Percentiles rank a stretch among this genome's conserved stretches.
These are phyloP conservation scores for Aphelinus atriplicis DNA, from an alignment of 1,140 invertebrate species.

Conservation along the genomic window DNA sequence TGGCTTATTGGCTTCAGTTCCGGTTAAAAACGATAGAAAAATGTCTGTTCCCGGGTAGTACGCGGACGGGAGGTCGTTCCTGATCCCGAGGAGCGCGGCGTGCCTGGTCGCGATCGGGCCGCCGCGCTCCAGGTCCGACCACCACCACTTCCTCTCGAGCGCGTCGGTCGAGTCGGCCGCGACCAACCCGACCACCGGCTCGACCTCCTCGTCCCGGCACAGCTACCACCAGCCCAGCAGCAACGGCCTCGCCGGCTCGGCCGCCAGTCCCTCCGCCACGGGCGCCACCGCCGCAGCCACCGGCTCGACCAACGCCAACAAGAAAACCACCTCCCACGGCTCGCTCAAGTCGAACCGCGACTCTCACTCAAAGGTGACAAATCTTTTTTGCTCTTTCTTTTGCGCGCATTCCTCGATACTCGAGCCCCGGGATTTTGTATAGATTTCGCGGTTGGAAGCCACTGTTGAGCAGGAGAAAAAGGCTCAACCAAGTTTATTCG, in stretches of 20 bases:
- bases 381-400: too few species aligned
- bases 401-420: too few species aligned
- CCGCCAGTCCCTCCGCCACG: too few species aligned
- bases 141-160: constrained; percentile 74
- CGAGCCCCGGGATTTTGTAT: too few species aligned
- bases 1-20: neutral
- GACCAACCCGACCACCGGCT: constrained; percentile 59
- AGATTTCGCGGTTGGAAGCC: too few species aligned
- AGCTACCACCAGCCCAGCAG: constrained; percentile 36
- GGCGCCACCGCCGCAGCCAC: too few species aligned
- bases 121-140: constrained; percentile 72
- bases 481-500: too few species aligned
- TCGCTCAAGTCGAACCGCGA: too few species aligned
- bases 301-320: constrained; percentile 43
- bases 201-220: constrained; percentile 27
- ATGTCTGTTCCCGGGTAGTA: constrained; percentile 51
- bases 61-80: constrained; percentile 58
- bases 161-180: constrained; percentile 66
- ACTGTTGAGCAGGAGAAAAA: too few species aligned
- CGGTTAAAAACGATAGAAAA: neutral
- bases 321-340: constrained; percentile 40
- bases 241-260: constrained; percentile 34
- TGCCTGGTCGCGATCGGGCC: constrained; percentile 76
- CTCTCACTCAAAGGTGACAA: too few species aligned
- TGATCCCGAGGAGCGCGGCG: constrained; percentile 69